Evolutionary conservation across 2,113 vertebrate species (phyloP), one percentile per base, ranked within the genome.

Genomic region (Meriones unguiculatus): DNA sequence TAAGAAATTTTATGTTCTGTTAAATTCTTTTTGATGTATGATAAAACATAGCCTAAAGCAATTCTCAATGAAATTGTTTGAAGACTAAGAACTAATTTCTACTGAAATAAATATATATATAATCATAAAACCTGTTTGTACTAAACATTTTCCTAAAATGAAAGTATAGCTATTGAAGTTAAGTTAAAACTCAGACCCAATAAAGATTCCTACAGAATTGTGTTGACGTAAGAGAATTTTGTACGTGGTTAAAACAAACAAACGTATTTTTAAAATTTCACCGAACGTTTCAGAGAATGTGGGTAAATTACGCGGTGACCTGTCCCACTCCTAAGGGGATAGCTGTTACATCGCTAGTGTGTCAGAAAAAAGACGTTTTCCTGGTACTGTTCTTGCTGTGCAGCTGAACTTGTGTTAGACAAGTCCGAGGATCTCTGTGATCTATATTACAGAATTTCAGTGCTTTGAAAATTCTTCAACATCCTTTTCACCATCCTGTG

Each of bases 11-110:
- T 76, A 86, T 89, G 93, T 95, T 75, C 77, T 35, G 4, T 67
- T 73, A 72, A 93, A 91, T 69, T 90, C 14, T 81, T 59, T 91
- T 73, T 89, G 70, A 92, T 12, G 80, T 69, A 86, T 94, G 78
- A 93, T 0, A 89, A 77, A 89, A 65, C 67, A 8, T 65, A 72
- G 41, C 15, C 28, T 69, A 90, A 91, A 81, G 81, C n/a, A 90
- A 92, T 28, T 81, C 5, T 57, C 50, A 54, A n/a, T 50, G 20
- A 32, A 87, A 73, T 93, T 86, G 52, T 86, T 76, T 94, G 5
- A n/a, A 88, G 18, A 80, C 46, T 73, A 65, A 54, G 20, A 38
- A 78, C 54, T 69, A 64, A 59, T 92, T 28, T 90, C 24, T 82
- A 9, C 32, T 69, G 54, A 89, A 35, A 88, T 4, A 76, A 85